Evolutionary conservation across 2,113 vertebrate species (phyloP), one percentile per base, ranked within the genome.

Genomic region (Urocolius indicus): DNA sequence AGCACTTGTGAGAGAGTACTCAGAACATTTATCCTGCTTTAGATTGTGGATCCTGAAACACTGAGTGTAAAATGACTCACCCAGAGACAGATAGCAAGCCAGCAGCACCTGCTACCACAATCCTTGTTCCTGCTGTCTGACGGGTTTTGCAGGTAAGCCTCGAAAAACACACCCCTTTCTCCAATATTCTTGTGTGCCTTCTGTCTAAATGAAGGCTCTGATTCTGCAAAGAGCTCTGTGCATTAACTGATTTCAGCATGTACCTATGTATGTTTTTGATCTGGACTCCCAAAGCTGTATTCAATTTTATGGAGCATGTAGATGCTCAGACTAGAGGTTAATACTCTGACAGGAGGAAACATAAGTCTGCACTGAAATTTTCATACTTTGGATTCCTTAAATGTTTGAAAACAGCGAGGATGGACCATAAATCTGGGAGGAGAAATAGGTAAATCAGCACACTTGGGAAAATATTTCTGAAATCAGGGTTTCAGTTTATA

Each of bases 391-490:
- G 20, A 4, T 43, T 16, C 20, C 38, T 49, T 18, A 57, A 43
- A 41, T 65, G 10, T 66, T 57, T 74, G 18, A 59, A 65, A 93
- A 78, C 9, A 76, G 24, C 41, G 79, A 71, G 11, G 11, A 43
- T 17, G 45, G 52, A 11, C 3, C 0, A 22, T 8, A 78, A 75
- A 72, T 27, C 68, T 88, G 49, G 32, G 61, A 90, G 46, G 46
- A 69, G 67, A 94, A 91, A 55, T 2, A 74, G 26, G 6, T 3
- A 4, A 84, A 73, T 74, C 30, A 4, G 18, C 32, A 84, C 43
- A 87, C 38, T 54, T 87, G 61, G 30, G 34, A 48, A 77, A 65
- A 90, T 69, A 59, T 32, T 95, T 96, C 63, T 80, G 92, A 72
- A 67, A 59, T n/a, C 11, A 8, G 38, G 49, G 23, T 88, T 96